Evolutionary conservation across 2,888 invertebrate genomes (phyloP).

Genomic region (Melinaea marsaeus): DNA sequence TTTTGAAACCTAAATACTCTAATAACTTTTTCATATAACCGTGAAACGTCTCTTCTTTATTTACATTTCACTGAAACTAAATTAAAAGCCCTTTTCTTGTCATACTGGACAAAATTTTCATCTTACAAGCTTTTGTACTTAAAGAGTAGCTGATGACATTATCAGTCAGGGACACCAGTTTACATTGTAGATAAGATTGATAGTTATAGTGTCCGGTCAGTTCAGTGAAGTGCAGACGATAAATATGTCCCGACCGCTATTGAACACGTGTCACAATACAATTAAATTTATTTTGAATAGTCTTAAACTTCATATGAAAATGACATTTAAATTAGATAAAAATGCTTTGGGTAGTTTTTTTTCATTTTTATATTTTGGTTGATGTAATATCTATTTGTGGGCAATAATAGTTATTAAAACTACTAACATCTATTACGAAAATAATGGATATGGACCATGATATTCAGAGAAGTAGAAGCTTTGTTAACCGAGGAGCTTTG

Average conservation of each 20-base stretch:
- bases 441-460: no score
- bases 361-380: no score
- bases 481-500: no score
- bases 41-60: not conserved
- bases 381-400: no score
- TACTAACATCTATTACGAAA: no score
- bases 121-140: constrained; percentile 12
- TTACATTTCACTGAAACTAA: not conserved
- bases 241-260: constrained; percentile 17
- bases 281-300: constrained; percentile 27
- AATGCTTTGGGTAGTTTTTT: no score
- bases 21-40: not conserved
- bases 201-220: constrained; percentile 40
- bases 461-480: no score
- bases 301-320: constrained; percentile 12
- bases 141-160: constrained; percentile 24
- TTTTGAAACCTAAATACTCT: no score
- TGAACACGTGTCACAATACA: constrained; percentile 20
- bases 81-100: not conserved
- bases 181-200: constrained; percentile 45
- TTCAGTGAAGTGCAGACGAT: constrained; percentile 31
- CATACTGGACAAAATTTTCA: not conserved
- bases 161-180: constrained; percentile 36
- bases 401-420: no score
- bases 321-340: not conserved